Evolutionary conservation across 2,888 invertebrate genomes (phyloP).

Genomic region (Acanthosepion lycidas): DNA sequence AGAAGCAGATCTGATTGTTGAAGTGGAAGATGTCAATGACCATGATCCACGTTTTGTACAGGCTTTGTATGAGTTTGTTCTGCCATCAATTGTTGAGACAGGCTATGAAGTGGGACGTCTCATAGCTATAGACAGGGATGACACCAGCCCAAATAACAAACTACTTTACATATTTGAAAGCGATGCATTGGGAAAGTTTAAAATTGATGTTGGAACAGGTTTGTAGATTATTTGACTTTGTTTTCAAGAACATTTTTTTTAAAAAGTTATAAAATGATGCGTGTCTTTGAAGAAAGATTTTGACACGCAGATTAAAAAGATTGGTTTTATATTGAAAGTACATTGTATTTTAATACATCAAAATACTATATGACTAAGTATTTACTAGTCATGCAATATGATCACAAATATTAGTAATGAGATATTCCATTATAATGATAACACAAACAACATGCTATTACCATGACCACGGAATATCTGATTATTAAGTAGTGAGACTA

Average conservation of each 20-base stretch:
- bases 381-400: too few species aligned
- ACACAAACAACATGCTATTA: too few species aligned
- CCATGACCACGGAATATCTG: too few species aligned
- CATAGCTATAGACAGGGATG: conserved; percentile 54
- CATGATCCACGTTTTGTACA: conserved; percentile 53
- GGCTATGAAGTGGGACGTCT: conserved; percentile 54
- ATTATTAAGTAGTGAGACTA: too few species aligned
- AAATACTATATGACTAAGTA: too few species aligned
- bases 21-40: conserved; percentile 56
- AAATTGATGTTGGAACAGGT: conserved; percentile 56
- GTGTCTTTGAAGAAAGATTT: neutral
- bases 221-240: neutral
- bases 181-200: conserved; percentile 56
- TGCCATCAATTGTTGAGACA: conserved; percentile 49
- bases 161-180: conserved; percentile 54
- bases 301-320: neutral
- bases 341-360: too few species aligned
- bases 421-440: too few species aligned
- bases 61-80: conserved; percentile 48
- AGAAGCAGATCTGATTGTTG: conserved; percentile 51
- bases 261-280: neutral
- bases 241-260: neutral
- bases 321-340: too few species aligned
- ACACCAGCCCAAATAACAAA: conserved; percentile 56
- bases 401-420: too few species aligned